Conservation (phyloP, 2,888 invertebrate species). For the Venustoraphidia nigricollis region DNA sequence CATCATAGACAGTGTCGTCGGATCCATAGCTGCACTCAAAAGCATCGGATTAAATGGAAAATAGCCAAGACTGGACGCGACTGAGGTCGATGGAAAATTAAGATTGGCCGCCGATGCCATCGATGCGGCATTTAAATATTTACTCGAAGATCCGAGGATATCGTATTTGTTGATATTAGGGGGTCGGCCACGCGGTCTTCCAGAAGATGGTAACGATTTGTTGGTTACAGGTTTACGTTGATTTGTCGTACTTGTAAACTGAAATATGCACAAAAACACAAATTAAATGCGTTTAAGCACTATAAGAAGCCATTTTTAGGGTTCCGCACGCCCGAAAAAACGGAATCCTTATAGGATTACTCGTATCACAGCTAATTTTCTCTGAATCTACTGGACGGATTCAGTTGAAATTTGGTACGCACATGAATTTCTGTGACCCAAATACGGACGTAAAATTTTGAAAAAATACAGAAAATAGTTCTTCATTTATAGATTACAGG, state of each 20-base stretch:
- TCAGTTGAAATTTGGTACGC: too few relatives aligned
- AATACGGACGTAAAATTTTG: too few relatives aligned
- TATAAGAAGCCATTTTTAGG: too few relatives aligned
- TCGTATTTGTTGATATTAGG: slow-evolving; percentile 16
- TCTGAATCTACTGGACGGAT: too few relatives aligned
- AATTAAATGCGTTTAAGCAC: not conserved
- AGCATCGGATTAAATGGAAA: slow-evolving; percentile 13
- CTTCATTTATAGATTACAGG: too few relatives aligned
- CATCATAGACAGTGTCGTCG: slow-evolving; percentile 17
- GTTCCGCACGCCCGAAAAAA: too few relatives aligned
- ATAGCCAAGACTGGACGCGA: not conserved
- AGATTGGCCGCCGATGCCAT: slow-evolving; percentile 15
- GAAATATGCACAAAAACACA: not conserved
- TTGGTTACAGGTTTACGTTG: slow-evolving; percentile 11
- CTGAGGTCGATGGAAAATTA: not conserved
- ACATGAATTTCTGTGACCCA: too few relatives aligned
- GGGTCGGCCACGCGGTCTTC: slow-evolving; percentile 34
- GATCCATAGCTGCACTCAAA: slow-evolving; percentile 20
- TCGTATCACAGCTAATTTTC: too few relatives aligned
- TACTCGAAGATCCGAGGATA: slow-evolving; percentile 11
- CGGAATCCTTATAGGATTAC: too few relatives aligned
- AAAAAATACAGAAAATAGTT: too few relatives aligned
- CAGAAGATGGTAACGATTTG: slow-evolving; percentile 21
- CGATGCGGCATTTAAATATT: slow-evolving; percentile 17
- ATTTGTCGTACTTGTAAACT: not conserved